Conservation (phyloP, 2,113 vertebrate species). For the Phrynosoma blainvillii region DNA sequence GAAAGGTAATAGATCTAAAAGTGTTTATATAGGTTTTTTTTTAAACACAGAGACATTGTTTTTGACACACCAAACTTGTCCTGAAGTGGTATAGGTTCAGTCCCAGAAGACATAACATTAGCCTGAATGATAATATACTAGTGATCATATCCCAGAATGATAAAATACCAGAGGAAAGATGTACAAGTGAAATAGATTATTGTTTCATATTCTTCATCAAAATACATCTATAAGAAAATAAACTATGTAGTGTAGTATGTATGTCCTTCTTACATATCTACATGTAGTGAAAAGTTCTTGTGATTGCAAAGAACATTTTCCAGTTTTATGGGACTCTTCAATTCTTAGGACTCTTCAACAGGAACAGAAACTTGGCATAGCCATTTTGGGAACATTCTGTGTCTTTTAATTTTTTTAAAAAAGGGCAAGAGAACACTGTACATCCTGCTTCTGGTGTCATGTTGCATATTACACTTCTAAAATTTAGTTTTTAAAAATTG, state of each 20-base stretch:
- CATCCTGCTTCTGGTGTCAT: not conserved
- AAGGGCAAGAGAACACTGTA: not conserved
- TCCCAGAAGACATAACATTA: not conserved
- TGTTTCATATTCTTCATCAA: not conserved
- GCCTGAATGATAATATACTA: not conserved
- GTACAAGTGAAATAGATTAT: not conserved
- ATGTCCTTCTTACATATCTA: not conserved
- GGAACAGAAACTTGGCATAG: constrained; percentile 15
- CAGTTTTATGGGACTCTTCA: constrained; percentile 9
- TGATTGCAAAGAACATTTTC: not conserved
- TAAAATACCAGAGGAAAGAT: not conserved
- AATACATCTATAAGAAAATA: not conserved
- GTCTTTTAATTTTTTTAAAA: not conserved
- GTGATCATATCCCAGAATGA: no score
- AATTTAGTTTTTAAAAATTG: not conserved
- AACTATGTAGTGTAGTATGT: not conserved
- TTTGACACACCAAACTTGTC: not conserved
- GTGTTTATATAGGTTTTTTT: not conserved
- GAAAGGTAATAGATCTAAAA: not conserved
- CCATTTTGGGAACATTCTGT: not conserved
- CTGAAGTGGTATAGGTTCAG: not conserved
- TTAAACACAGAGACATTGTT: no score
- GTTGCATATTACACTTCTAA: not conserved
- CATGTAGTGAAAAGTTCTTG: not conserved
- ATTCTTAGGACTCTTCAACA: constrained; percentile 35